Base-by-base conservation (phyloP, 2,888 invertebrate genomes). In the Eumacrocentrus americanus region DNA sequence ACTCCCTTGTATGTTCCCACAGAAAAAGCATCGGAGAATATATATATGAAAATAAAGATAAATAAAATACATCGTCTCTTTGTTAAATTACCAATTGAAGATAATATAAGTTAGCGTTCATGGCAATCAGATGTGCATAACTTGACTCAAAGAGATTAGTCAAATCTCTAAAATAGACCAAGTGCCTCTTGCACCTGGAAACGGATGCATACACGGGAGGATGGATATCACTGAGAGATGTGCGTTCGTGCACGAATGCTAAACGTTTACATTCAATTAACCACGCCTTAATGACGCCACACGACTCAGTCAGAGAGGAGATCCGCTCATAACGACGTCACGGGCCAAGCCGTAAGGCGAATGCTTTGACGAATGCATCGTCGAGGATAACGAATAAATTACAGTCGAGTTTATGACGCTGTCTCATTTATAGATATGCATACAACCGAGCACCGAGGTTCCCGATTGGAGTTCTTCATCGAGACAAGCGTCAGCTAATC, bases 231-330 rank as follows among this genome's bases (percentile, higher is more conserved):
- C 18, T n/a, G 34, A 34, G 12, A 34, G 35, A 40, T 38, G 40
- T 7, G 22, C 16, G 25, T 53, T 53, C 53, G 40, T 53, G 40
- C 29, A 25, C 9, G 40, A 54, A 54, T 60, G 47, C 48, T 60
- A 40, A 64, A 62, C 62, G 62, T 60, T 65, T 61, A 60, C 56
- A 56, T 62, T 62, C 64, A 65, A 65, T 65, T 65, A 65, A 62
- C 62, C 50, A 62, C 60, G 56, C 58, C 60, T 65, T 65, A 65
- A 65, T 61, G 64, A 54, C 53, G 37, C 25, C 47, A 46, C 52
- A 29, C 29, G 29, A 9, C 42, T 52, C 52, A 42, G 29, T 14
- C 14, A 16, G 34, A 29, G 57, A 38, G 25, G 22, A 52, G 34
- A 20, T 35, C 46, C 22, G 20, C 37, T 23, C 14, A 51, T 51